A percentile compares a stretch with the other conserved stretches of the same genome.
Evolutionary conservation across 2,113 vertebrate species (phyloP).

Genomic region (Eulemur macaco): DNA sequence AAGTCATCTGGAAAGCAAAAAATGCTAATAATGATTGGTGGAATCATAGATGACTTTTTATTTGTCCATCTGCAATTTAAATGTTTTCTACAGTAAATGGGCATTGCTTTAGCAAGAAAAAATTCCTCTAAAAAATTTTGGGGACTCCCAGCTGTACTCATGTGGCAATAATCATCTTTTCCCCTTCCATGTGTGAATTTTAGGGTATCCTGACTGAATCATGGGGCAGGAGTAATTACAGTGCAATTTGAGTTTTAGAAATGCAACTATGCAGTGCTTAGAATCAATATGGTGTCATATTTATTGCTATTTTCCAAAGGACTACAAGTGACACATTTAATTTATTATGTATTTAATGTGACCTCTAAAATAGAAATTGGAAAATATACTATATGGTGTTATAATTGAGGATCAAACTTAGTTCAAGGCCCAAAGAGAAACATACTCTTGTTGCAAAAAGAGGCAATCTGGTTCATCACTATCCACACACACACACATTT

Average conservation of each 20-base stretch:
- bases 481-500: not conserved
- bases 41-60: not conserved
- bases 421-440: slow-evolving; percentile 7
- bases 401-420: not conserved
- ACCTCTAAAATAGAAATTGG: slow-evolving; percentile 7
- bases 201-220: not conserved
- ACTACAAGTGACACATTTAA: not conserved
- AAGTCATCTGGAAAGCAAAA: not conserved
- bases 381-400: not conserved
- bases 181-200: not conserved
- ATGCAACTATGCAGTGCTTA: not conserved
- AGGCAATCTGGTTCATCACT: not conserved
- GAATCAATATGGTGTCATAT: not conserved
- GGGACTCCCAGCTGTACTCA: not conserved
- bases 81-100: not conserved
- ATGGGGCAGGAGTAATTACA: not conserved
- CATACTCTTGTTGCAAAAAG: not conserved
- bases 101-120: not conserved
- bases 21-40: not conserved
- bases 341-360: not conserved
- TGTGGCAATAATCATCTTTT: slow-evolving; percentile 14
- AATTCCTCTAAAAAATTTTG: not conserved
- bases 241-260: slow-evolving; percentile 23
- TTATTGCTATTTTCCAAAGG: slow-evolving; percentile 36
- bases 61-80: not conserved